A percentile compares a stretch with the other conserved stretches of the same genome.
These are phyloP conservation scores for Procapra przewalskii DNA, from an alignment of 2,113 vertebrate species.

Conservation along the genomic window DNA sequence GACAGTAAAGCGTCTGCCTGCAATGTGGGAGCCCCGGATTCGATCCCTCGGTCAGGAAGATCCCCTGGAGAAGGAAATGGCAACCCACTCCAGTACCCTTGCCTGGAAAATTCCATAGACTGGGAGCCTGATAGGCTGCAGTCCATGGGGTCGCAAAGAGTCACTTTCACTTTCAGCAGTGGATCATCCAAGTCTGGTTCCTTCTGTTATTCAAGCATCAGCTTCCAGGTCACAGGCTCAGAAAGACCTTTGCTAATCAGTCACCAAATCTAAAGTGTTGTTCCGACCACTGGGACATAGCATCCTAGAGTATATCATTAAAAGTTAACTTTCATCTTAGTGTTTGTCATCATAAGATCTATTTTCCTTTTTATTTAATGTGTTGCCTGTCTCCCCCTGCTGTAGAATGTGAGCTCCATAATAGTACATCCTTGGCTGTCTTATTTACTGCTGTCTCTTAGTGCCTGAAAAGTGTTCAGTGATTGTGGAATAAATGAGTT, in stretches of 20 bases:
- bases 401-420: not conserved
- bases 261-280: not conserved
- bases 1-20: accelerated
- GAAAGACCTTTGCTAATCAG: not conserved
- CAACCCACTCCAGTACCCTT: too few relatives aligned
- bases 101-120: too few relatives aligned
- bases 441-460: not conserved
- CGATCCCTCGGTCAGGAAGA: too few relatives aligned
- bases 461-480: not conserved
- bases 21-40: too few relatives aligned
- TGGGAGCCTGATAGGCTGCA: too few relatives aligned
- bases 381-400: not conserved
- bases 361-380: not conserved
- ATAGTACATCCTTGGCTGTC: not conserved
- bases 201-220: not conserved
- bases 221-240: not conserved
- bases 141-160: too few relatives aligned
- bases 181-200: not conserved
- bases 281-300: not conserved
- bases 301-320: not conserved
- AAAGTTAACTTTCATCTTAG: not conserved
- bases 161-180: not conserved
- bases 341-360: not conserved
- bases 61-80: too few relatives aligned
- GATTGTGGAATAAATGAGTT: not conserved